Base-by-base conservation (phyloP, 1,140 invertebrate genomes). In the Drusus annulatus region DNA sequence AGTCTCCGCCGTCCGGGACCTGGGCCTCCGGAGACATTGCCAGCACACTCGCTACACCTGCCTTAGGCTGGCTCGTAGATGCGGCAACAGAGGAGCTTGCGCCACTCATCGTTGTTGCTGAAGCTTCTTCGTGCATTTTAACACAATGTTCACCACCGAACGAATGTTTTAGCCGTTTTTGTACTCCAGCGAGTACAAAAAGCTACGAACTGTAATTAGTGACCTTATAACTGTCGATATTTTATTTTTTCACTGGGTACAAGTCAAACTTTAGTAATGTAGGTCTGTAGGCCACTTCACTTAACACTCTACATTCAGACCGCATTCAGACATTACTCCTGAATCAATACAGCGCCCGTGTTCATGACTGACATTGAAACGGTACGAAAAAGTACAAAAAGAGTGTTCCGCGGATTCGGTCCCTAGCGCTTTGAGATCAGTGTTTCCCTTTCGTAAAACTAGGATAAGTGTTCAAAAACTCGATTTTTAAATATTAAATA, bases 261-360 rank as follows among this genome's bases (percentile, higher is more conserved):
- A 80, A 80, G 36, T 80, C 71, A 52, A 76, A 80, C 71, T 80
- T 80, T 80, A 21, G 71, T 76, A 75, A 80, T 80, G 79, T 80
- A 80, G 79, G 79, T 80, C 79, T 80, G 54, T 80, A 80, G 79
- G 79, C 79, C 79, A 80, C 78, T 79, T 73, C 78, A 79, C 78
- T 79, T 79, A 58, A 79, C 79, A 80, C 79, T 80, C 50, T 75
- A 80, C 79, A 76, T 76, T 75, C 71, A 76, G 79, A 80, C 79
- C 65, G 76, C 79, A 76, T 76, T 75, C 71, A 76, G 79, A 80
- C 79, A 80, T 80, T 80, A 80, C 71, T 75, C 58, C 58, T 21
- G 60, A 68, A 65, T 80, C 79, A 80, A 80, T 56, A 19, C 58
- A 45, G 71, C 50, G 79, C n/a, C 79, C 25, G 28, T 80, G 31